phyloP scores from a whole-genome alignment of 2,888 invertebrate genomes.

The Melolontha melolontha region DNA sequence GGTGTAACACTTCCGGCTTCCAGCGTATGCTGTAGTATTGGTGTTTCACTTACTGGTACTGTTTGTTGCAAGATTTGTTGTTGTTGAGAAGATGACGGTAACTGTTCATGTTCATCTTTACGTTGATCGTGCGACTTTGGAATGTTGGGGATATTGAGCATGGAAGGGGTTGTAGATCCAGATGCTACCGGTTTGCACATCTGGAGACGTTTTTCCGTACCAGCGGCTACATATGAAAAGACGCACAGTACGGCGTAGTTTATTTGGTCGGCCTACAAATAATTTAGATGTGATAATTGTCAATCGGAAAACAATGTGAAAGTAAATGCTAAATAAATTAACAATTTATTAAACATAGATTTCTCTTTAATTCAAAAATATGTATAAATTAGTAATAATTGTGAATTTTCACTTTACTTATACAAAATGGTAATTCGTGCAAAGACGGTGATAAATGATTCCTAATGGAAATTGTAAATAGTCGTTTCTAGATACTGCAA shows the following conservation, averaged over 20 bases:
- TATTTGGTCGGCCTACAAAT: conserved; percentile 93
- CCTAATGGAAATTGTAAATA: too few species aligned
- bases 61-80: conserved; percentile 37
- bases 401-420: too few species aligned
- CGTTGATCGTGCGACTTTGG: conserved; percentile 43
- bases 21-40: conserved; percentile 47
- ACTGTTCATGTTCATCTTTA: conserved; percentile 49
- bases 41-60: conserved; percentile 21
- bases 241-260: conserved; percentile 99
- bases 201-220: conserved; percentile 76
- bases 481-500: too few species aligned
- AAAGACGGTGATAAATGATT: too few species aligned
- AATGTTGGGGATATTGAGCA: conserved; percentile 39
- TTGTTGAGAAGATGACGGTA: conserved; percentile 48
- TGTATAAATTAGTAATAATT: too few species aligned
- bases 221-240: conserved; percentile 98
- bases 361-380: too few species aligned
- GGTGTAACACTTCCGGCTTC: conserved; percentile 61
- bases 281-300: conserved; percentile 40
- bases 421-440: too few species aligned
- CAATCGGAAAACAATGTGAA: neutral
- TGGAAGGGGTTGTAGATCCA: conserved; percentile 44
- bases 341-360: too few species aligned
- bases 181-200: conserved; percentile 55
- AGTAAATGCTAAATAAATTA: too few species aligned